These are phyloP conservation scores for Meloidogyne chitwoodi DNA, from an alignment of 1,140 invertebrate genomes.

Conservation along the genomic window DNA sequence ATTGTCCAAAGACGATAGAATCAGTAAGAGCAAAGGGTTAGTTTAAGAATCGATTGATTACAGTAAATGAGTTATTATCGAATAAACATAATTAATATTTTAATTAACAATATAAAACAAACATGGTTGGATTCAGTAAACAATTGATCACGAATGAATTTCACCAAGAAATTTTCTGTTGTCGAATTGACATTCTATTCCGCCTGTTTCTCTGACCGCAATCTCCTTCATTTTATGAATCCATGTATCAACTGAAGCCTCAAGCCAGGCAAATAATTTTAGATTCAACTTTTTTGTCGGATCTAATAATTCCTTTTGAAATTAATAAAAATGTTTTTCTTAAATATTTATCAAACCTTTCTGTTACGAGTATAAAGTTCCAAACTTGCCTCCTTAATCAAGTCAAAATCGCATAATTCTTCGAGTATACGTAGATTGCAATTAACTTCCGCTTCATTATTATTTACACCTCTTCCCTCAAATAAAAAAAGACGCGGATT, in stretches of 20 bases:
- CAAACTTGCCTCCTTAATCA: conserved; percentile 6
- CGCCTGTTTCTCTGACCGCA: not conserved
- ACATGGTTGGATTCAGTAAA: too few relatives aligned
- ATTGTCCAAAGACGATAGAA: not conserved
- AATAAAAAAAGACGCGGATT: not conserved
- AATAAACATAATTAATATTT: too few relatives aligned
- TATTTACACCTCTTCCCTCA: not conserved
- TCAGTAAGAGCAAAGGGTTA: not conserved
- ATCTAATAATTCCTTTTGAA: not conserved
- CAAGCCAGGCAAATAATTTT: conserved; percentile 1
- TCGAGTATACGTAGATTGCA: not conserved
- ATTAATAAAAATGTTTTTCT: not conserved
- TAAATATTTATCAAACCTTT: not conserved
- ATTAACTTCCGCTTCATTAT: not conserved
- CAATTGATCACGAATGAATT: too few relatives aligned
- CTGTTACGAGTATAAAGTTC: not conserved
- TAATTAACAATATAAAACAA: too few relatives aligned
- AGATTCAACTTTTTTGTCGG: not conserved
- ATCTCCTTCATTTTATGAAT: conserved; percentile 4
- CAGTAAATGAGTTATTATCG: too few relatives aligned
- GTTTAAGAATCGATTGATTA: too few relatives aligned
- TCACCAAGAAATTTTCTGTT: too few relatives aligned
- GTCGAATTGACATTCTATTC: too few relatives aligned
- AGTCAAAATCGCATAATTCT: conserved; percentile 5
- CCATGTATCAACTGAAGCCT: not conserved